Percentiles rank a stretch among this genome's conserved stretches.
phyloP scores from a whole-genome alignment of 1,140 invertebrate species.

The Magallana ariakensis region DNA sequence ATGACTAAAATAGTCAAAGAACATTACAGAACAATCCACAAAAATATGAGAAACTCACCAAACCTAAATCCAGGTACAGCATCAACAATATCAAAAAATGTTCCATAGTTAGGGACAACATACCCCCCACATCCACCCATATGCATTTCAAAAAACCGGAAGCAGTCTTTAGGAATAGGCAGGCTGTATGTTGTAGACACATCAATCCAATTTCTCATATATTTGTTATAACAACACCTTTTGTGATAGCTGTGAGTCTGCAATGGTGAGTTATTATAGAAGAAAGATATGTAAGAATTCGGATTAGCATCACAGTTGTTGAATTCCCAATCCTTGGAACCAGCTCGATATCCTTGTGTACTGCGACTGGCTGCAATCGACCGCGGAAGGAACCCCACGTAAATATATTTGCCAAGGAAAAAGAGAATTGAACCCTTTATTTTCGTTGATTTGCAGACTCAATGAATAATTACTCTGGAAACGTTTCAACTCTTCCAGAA shows the following conservation, averaged over 20 bases:
- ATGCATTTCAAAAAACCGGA: constrained; percentile 54
- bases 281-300: constrained; percentile 52
- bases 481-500: neutral
- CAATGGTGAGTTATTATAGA: constrained; percentile 43
- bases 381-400: constrained; percentile 38
- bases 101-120: neutral
- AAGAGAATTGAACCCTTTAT: neutral
- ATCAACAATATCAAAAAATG: neutral
- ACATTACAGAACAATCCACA: neutral
- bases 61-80: constrained; percentile 44
- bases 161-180: constrained; percentile 37
- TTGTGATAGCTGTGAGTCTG: constrained; percentile 1
- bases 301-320: constrained; percentile 55
- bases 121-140: constrained; percentile 55
- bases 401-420: constrained; percentile 7
- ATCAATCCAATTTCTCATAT: constrained; percentile 45
- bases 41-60: constrained; percentile 30
- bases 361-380: neutral
- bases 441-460: neutral
- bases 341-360: constrained; percentile 45
- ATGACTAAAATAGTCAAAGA: neutral
- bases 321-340: constrained; percentile 35
- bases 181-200: neutral
- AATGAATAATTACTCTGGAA: neutral
- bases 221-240: constrained; percentile 29